Evolutionary conservation across 2,797 vertebrate species (phyloP), one percentile per base, ranked within the genome.

Genomic region (Choloepus didactylus): DNA sequence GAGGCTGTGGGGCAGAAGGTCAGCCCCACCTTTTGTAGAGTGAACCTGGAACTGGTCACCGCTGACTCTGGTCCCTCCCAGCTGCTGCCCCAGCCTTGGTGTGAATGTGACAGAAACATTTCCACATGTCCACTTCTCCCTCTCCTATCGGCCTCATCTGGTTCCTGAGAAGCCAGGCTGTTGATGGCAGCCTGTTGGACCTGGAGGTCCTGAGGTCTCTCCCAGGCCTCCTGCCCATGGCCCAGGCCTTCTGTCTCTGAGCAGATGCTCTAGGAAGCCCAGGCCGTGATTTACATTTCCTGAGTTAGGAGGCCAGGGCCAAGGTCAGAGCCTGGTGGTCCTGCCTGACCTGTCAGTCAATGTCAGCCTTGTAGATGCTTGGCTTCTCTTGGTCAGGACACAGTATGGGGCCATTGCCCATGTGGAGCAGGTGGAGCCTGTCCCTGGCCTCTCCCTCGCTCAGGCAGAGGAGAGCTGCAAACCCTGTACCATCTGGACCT

Each of bases 311-410:
- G 49, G 27, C 41, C n/a, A 9, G 80, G 60, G 31, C 44, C n/a
- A 12, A 0, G 6, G 75, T 27, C 49, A 67, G 84, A 77, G 18
- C 41, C 0, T 4, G 10, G n/a, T 0, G 5, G 8, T 6, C 59
- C 77, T 19, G 2, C 66, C 49, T 49, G 9, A 10, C 67, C 21
- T 72, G 44, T 7, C 44, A 62, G 27, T 51, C 18, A 6, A 3
- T 62, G 56, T 77, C 29, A 9, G 9, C 16, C 77, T 60, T 35
- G 9, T 29, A 38, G 83, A 67, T 8, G 1, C 38, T 75, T 21
- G n/a, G 54, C 35, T 90, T n/a, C 49, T 27, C 2, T 12, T 41
- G 44, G 27, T 35, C 54, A 23, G 67, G 29, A 38, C 3, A 18
- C 19, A 44, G 41, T 44, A 54, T 16, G 79, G 73, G 11, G 3